phyloP scores from a whole-genome alignment of 2,888 invertebrate genomes.

The Ophion slaviceki region DNA sequence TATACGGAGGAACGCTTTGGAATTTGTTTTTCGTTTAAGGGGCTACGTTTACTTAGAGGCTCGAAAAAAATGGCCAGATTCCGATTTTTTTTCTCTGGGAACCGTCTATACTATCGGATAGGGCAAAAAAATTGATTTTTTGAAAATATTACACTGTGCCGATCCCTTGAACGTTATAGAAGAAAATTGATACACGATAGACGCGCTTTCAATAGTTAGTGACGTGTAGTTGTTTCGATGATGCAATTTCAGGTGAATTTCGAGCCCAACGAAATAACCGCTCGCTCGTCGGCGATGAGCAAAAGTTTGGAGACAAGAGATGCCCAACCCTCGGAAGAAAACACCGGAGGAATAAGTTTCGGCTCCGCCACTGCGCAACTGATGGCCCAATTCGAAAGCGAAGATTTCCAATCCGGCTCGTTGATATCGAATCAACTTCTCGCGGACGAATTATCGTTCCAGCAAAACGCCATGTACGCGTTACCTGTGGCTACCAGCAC shows the following conservation, averaged over 20 bases:
- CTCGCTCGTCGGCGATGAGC: slow-evolving; percentile 77
- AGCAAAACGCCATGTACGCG: slow-evolving; percentile 74
- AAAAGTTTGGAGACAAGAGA: slow-evolving; percentile 67
- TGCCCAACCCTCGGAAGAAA: slow-evolving; percentile 64
- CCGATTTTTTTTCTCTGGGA: too few species aligned
- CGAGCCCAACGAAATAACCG: slow-evolving; percentile 79
- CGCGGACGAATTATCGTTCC: slow-evolving; percentile 83
- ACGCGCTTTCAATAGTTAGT: not conserved
- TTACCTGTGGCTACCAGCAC: slow-evolving; percentile 67
- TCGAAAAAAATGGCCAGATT: too few species aligned
- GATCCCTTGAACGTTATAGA: not conserved
- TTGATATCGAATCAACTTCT: slow-evolving; percentile 81
- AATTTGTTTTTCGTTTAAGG: too few species aligned
- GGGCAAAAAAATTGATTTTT: too few species aligned
- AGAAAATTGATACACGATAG: not conserved
- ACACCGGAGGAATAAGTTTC: slow-evolving; percentile 74
- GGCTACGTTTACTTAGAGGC: too few species aligned
- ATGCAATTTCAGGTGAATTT: slow-evolving; percentile 74
- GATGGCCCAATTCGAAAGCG: slow-evolving; percentile 77
- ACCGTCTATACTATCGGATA: not conserved
- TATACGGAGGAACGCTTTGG: too few species aligned
- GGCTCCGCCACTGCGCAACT: slow-evolving; percentile 76
- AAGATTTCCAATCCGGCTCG: slow-evolving; percentile 80
- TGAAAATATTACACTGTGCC: too few species aligned
- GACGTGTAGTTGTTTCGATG: not conserved